A percentile compares a stretch with the other conserved stretches of the same genome.
phyloP scores from a whole-genome alignment of 2,113 vertebrate genomes.

The Chaetodon trifascialis region DNA sequence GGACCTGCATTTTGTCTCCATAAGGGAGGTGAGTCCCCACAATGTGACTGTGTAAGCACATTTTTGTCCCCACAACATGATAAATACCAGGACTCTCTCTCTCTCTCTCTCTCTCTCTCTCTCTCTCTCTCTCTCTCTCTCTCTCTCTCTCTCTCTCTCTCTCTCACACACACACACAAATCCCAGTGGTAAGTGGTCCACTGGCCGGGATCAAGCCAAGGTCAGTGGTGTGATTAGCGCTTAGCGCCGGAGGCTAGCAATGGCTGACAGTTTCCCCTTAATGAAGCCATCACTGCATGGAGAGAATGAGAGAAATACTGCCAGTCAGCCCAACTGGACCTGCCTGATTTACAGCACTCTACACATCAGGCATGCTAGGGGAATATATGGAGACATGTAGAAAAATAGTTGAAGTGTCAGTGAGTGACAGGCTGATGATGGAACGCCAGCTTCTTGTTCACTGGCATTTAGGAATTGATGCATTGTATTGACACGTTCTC shows the following conservation, averaged over 20 bases:
- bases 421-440: constrained; percentile 55
- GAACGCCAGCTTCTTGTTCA: constrained; percentile 22
- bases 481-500: constrained; percentile 38
- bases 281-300: constrained; percentile 71
- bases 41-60: too few species aligned
- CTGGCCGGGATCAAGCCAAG: constrained; percentile 70
- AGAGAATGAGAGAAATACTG: constrained; percentile 62
- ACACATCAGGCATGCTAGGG: constrained; percentile 58
- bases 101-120: too few species aligned
- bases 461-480: constrained; percentile 32
- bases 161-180: constrained; percentile 27
- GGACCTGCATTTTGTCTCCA: too few species aligned
- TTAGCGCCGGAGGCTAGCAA: constrained; percentile 63
- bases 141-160: too few species aligned
- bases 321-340: constrained; percentile 68
- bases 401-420: constrained; percentile 60
- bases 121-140: too few species aligned
- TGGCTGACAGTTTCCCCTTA: constrained; percentile 64
- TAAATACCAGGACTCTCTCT: too few species aligned
- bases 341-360: constrained; percentile 68
- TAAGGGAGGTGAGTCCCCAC: too few species aligned
- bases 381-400: constrained; percentile 48
- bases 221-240: constrained; percentile 72
- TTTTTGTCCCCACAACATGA: too few species aligned
- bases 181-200: constrained; percentile 40